These are phyloP conservation scores for Micrasema longulum DNA, from an alignment of 1,140 invertebrate genomes.

Conservation along the genomic window DNA sequence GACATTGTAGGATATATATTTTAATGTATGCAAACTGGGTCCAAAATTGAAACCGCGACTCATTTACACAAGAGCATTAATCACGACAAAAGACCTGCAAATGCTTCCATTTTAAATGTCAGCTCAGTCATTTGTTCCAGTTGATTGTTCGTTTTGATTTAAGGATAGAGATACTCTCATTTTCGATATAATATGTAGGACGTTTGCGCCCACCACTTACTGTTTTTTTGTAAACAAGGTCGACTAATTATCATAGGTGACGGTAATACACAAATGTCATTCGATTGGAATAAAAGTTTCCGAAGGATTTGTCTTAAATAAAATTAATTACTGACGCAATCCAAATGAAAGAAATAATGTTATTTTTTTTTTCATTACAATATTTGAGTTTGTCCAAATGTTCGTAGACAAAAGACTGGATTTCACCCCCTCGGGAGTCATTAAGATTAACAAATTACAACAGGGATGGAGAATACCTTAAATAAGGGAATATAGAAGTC, in stretches of 20 bases:
- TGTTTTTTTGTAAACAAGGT: neutral
- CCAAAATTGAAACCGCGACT: neutral
- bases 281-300: neutral
- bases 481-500: too few species aligned
- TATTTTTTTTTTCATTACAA: too few species aligned
- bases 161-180: conserved; percentile 7
- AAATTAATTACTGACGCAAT: neutral
- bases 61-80: conserved; percentile 5
- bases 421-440: too few species aligned
- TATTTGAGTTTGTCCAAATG: too few species aligned
- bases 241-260: neutral
- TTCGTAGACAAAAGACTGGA: too few species aligned
- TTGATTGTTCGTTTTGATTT: conserved; percentile 21
- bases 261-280: neutral
- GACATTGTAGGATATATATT: conserved; percentile 20
- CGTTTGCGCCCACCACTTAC: conserved; percentile 6
- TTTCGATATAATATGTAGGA: conserved; percentile 22
- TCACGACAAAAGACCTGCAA: conserved; percentile 22
- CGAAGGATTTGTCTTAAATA: neutral
- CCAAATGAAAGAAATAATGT: neutral
- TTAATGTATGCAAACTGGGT: conserved; percentile 11
- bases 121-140: conserved; percentile 27
- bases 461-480: too few species aligned
- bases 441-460: too few species aligned
- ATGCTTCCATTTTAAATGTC: conserved; percentile 30